Conservation (phyloP, 2,113 vertebrate genomes). For the Pycnonotus jocosus region DNA sequence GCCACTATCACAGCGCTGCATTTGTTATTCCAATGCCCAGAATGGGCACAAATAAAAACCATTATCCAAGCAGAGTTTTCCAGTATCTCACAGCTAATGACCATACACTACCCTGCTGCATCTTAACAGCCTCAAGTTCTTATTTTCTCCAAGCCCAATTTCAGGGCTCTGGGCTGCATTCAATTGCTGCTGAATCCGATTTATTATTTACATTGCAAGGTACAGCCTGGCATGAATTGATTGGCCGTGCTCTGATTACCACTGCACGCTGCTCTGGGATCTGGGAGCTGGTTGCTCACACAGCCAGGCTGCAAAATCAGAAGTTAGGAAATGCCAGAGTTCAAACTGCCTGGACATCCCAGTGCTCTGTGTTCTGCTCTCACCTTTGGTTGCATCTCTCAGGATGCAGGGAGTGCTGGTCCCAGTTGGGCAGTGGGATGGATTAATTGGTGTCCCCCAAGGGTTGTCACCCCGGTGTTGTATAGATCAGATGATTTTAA, state of each 20-base stretch:
- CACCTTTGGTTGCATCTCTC: fast-evolving
- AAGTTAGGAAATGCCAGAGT: background rate
- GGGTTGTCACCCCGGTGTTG: fast-evolving
- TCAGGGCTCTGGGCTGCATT: background rate
- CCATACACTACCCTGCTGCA: background rate
- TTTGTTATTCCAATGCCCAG: background rate
- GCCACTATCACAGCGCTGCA: fast-evolving
- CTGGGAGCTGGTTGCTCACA: background rate
- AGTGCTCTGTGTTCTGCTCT: background rate
- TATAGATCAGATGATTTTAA: background rate
- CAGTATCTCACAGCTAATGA: background rate
- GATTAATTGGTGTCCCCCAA: background rate
- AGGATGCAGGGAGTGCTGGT: background rate
- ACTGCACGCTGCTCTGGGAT: background rate
- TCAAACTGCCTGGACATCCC: fast-evolving
- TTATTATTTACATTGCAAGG: slow-evolving; percentile 16
- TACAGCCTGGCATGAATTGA: background rate
- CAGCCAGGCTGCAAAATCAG: background rate
- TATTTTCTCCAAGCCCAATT: background rate
- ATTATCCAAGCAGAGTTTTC: background rate
- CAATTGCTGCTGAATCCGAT: background rate
- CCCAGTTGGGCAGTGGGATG: background rate
- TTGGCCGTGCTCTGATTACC: slow-evolving; percentile 20
- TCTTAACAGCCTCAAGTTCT: background rate
- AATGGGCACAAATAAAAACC: background rate